Percentiles rank a stretch among this genome's conserved stretches.
phyloP scores from a whole-genome alignment of 2,797 vertebrate species.

The Crax fasciolata region DNA sequence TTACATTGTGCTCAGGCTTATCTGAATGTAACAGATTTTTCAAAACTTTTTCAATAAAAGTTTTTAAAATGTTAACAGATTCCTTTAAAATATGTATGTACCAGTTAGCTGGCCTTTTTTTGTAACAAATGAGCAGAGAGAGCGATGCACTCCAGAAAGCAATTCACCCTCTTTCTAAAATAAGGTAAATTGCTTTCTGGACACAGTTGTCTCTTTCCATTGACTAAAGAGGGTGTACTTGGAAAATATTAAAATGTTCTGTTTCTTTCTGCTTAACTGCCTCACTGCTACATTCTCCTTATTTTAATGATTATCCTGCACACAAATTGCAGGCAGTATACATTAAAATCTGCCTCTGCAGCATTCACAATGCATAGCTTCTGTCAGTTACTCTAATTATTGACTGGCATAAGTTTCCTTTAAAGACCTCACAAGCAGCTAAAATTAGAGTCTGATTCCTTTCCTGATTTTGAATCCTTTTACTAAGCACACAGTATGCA shows the following conservation, averaged over 20 bases:
- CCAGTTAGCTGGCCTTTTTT: not conserved
- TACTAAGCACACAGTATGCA: not conserved
- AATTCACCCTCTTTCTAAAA: not conserved
- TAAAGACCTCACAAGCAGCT: not conserved
- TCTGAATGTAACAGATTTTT: not conserved
- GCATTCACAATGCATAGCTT: not conserved
- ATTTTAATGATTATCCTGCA: not conserved
- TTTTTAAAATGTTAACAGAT: not conserved
- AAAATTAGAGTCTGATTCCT: not conserved
- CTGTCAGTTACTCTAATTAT: conserved; percentile 5
- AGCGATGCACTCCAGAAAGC: not conserved
- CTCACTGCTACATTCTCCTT: not conserved
- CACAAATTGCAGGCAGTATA: not conserved
- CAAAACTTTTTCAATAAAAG: not conserved
- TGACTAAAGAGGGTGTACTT: not conserved
- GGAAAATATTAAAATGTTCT: not conserved
- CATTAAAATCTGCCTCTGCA: not conserved
- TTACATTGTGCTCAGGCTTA: not conserved
- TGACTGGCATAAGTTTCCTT: not conserved
- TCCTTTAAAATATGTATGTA: not conserved
- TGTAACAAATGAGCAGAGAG: not conserved
- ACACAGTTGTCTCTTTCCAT: not conserved
- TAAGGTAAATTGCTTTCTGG: not conserved
- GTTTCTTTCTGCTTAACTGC: not conserved
- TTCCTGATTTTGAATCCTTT: not conserved